phyloP scores from a whole-genome alignment of 1,140 invertebrate species.

The Drosophila repleta region DNA sequence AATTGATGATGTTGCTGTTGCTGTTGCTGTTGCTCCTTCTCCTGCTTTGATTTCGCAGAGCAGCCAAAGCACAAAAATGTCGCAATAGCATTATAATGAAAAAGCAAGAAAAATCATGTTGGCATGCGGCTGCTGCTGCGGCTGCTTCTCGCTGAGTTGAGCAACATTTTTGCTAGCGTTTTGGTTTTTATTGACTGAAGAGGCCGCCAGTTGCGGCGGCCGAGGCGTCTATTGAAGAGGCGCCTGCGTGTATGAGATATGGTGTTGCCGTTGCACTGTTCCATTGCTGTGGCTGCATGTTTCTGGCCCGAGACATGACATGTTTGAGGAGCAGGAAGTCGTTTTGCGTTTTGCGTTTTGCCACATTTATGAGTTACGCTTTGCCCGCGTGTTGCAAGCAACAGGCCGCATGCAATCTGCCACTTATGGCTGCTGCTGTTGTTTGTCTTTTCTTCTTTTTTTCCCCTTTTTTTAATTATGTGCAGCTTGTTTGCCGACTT shows the following conservation, averaged over 20 bases:
- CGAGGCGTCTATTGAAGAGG: slow-evolving; percentile 68
- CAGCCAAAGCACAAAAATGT: slow-evolving; percentile 75
- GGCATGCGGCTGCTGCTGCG: slow-evolving; percentile 61
- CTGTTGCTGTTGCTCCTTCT: slow-evolving; percentile 24
- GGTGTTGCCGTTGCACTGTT: slow-evolving; percentile 41
- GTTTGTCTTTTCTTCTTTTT: slow-evolving; percentile 14
- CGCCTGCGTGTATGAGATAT: slow-evolving; percentile 79
- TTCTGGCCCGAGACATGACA: slow-evolving; percentile 64
- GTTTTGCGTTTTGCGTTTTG: slow-evolving; percentile 61
- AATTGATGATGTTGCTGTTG: slow-evolving; percentile 56
- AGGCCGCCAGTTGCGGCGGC: slow-evolving; percentile 52
- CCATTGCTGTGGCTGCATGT: slow-evolving; percentile 56
- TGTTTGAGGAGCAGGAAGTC: slow-evolving; percentile 80
- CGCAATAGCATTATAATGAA: slow-evolving; percentile 78
- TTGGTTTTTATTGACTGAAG: slow-evolving; percentile 78
- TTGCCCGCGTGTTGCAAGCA: slow-evolving; percentile 63
- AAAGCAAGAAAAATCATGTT: slow-evolving; percentile 78
- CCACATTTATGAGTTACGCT: slow-evolving; percentile 77
- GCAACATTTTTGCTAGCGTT: slow-evolving; percentile 65
- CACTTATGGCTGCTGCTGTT: slow-evolving; percentile 42
- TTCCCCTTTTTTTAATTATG: slow-evolving; percentile 40
- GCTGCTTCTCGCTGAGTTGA: slow-evolving; percentile 37
- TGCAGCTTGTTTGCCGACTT: slow-evolving; percentile 45
- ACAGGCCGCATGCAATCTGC: slow-evolving; percentile 54
- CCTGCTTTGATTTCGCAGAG: slow-evolving; percentile 69